A percentile compares a stretch with the other conserved stretches of the same genome.
Evolutionary conservation across 2,113 vertebrate genomes (phyloP).

Genomic region (Macquaria ambigua): DNA sequence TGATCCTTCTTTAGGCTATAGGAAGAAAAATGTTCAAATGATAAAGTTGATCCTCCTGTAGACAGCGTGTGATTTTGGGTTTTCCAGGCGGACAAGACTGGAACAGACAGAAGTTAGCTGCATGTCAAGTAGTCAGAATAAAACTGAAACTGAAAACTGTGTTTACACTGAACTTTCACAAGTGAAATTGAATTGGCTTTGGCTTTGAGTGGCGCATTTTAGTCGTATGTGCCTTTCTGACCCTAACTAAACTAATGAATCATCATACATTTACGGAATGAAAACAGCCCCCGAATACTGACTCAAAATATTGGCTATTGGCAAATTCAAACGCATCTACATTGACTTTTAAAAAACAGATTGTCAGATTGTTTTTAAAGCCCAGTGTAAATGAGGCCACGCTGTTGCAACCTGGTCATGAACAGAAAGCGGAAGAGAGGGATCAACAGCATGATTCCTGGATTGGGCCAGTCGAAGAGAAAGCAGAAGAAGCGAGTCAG

Average conservation of each 20-base stretch:
- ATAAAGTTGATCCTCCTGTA: not conserved
- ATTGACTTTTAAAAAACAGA: not conserved
- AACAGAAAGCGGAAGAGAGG: slow-evolving; percentile 50
- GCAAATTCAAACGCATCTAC: not conserved
- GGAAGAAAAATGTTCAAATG: not conserved
- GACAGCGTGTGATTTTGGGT: not conserved
- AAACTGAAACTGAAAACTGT: slow-evolving; percentile 51
- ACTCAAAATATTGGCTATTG: not conserved
- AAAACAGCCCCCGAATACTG: not conserved
- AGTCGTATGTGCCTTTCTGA: not conserved
- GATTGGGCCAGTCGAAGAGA: slow-evolving; percentile 44
- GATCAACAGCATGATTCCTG: slow-evolving; percentile 18
- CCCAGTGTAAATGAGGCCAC: not conserved
- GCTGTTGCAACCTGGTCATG: slow-evolving; percentile 13
- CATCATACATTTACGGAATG: not conserved
- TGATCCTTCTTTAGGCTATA: not conserved
- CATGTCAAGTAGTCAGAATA: not conserved
- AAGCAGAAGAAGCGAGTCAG: slow-evolving; percentile 64
- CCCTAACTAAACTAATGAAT: not conserved
- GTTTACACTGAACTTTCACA: not conserved
- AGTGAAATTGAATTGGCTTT: not conserved
- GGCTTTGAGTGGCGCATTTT: not conserved
- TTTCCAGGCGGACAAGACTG: slow-evolving; percentile 9
- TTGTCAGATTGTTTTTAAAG: not conserved
- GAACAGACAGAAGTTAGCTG: not conserved